phyloP scores from a whole-genome alignment of 2,797 vertebrate species.

The Kryptopterus vitreolus region DNA sequence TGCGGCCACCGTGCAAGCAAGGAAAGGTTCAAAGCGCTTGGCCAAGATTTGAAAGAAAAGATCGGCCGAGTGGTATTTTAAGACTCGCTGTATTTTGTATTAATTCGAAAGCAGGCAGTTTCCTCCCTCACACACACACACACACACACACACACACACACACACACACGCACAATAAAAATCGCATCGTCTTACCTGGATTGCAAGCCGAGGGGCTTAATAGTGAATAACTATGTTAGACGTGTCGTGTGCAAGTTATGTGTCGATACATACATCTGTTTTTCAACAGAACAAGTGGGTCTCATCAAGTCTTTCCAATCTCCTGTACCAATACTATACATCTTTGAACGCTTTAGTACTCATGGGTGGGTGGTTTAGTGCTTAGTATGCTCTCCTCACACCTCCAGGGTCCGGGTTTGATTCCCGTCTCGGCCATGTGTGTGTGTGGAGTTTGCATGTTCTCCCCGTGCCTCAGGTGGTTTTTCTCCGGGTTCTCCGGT shows the following conservation, averaged over 20 bases:
- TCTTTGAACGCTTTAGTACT: not conserved
- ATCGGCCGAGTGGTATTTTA: constrained; percentile 7
- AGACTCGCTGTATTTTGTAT: not conserved
- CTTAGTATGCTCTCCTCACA: too few species aligned
- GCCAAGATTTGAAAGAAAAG: constrained; percentile 14
- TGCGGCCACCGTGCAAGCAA: not conserved
- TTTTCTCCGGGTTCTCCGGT: too few species aligned
- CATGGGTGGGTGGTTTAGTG: not conserved
- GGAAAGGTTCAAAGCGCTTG: constrained; percentile 3
- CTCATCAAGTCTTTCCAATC: constrained; percentile 17
- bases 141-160: not conserved
- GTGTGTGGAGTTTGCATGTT: too few species aligned
- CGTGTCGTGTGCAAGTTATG: not conserved
- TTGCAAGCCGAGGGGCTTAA: not conserved
- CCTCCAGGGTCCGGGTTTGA: too few species aligned
- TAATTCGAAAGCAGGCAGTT: constrained; percentile 17
- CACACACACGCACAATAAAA: not conserved
- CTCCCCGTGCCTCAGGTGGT: too few species aligned
- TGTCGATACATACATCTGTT: too few species aligned
- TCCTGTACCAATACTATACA: constrained; percentile 1
- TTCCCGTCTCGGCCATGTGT: too few species aligned
- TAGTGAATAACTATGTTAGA: not conserved
- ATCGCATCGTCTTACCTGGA: not conserved
- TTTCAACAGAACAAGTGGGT: too few species aligned
- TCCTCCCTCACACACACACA: too few species aligned